Percentiles rank a stretch among this genome's conserved stretches.
Conservation (phyloP, 1,140 invertebrate species). For the Papilio polytes region DNA sequence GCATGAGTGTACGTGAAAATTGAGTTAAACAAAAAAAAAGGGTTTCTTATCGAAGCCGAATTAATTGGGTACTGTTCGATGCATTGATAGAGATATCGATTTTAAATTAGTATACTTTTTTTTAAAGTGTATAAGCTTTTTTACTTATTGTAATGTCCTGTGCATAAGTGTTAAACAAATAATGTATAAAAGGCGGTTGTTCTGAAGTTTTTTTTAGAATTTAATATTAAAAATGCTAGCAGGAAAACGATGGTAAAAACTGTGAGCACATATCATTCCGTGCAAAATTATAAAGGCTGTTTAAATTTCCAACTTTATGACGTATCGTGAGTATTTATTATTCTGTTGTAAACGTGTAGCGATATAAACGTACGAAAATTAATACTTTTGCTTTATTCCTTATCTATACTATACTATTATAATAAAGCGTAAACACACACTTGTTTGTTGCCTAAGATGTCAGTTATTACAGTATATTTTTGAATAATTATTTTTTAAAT, state of each 20-base stretch:
- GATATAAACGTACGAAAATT: not conserved
- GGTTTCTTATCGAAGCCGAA: slow-evolving; percentile 14
- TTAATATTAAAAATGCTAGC: not conserved
- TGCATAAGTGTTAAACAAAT: too few species aligned
- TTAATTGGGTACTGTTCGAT: slow-evolving; percentile 30
- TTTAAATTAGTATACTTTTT: not conserved
- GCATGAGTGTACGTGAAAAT: slow-evolving; percentile 31
- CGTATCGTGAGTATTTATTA: not conserved
- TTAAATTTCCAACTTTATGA: not conserved
- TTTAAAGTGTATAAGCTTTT: not conserved
- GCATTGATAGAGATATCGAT: slow-evolving; percentile 12
- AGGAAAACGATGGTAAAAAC: too few species aligned
- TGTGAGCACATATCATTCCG: not conserved
- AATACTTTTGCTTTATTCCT: not conserved
- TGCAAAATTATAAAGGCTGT: not conserved
- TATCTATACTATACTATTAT: too few species aligned
- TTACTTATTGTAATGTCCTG: too few species aligned
- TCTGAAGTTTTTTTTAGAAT: too few species aligned
- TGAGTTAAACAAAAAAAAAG: slow-evolving; percentile 3
- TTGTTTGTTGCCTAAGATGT: too few species aligned
- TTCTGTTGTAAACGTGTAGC: not conserved
- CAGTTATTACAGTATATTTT: too few species aligned
- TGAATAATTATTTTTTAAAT: too few species aligned
- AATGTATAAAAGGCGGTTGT: too few species aligned
- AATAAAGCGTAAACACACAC: too few species aligned